A percentile compares a stretch with the other conserved stretches of the same genome.
Conservation (phyloP, 2,888 invertebrate genomes). For the Chloroclysta siterata region DNA sequence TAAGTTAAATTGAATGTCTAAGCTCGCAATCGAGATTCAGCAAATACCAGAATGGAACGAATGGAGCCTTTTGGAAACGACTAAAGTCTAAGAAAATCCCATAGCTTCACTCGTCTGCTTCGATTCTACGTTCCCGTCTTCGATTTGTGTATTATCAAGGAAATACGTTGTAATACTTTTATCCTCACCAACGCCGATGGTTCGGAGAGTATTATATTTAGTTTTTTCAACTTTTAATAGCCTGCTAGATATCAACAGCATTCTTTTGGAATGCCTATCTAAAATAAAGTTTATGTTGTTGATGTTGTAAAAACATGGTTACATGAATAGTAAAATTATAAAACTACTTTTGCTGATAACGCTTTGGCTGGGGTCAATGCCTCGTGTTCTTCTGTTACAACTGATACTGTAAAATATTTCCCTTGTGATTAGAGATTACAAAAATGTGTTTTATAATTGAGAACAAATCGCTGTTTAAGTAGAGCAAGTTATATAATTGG, state of each 20-base stretch:
- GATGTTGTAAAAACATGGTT: too few species aligned
- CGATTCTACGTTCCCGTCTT: conserved; percentile 43
- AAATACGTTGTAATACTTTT: conserved; percentile 31
- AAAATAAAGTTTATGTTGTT: too few species aligned
- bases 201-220: not conserved
- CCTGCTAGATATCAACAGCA: too few species aligned
- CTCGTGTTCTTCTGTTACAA: too few species aligned
- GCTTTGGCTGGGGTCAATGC: too few species aligned
- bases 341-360: too few species aligned
- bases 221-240: too few species aligned
- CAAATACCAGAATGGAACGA: conserved; percentile 73
- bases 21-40: conserved; percentile 73
- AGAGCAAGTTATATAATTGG: conserved; percentile 38
- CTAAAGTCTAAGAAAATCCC: conserved; percentile 70
- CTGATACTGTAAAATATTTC: too few species aligned
- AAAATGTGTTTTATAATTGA: not conserved
- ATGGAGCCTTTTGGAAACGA: conserved; percentile 34
- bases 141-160: conserved; percentile 34
- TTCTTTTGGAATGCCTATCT: too few species aligned
- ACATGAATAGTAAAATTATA: too few species aligned
- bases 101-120: conserved; percentile 54
- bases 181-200: not conserved
- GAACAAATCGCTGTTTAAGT: not conserved
- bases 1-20: conserved; percentile 79
- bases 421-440: too few species aligned